Conservation (phyloP, 2,888 invertebrate species). For the Caenorhabditis japonica region DNA sequence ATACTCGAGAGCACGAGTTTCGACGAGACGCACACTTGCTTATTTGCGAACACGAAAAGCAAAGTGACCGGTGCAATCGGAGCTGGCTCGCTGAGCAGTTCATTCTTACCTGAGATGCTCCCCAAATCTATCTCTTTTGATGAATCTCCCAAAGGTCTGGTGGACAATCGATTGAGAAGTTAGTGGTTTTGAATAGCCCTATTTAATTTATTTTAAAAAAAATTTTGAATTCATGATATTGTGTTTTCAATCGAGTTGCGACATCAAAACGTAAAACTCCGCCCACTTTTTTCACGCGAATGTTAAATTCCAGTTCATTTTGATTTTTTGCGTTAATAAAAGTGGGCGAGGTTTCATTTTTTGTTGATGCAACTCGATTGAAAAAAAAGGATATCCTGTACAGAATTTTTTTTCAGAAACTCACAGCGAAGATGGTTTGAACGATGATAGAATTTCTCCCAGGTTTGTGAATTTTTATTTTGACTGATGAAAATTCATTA, state of each 20-base stretch:
- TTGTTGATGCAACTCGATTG: no score
- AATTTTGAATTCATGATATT: neutral
- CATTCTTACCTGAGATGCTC: conserved; percentile 13
- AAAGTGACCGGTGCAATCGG: conserved; percentile 31
- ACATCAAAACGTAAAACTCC: no score
- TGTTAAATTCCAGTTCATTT: neutral
- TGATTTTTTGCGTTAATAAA: neutral
- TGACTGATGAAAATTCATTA: neutral
- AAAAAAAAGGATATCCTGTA: neutral
- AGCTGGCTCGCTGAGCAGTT: neutral
- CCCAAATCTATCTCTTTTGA: conserved; percentile 24
- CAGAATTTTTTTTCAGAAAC: conserved; percentile 16
- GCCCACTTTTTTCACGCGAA: no score
- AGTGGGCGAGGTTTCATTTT: no score
- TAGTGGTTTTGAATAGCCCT: conserved; percentile 12
- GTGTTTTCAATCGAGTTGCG: no score
- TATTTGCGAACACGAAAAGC: conserved; percentile 49
- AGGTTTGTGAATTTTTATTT: conserved; percentile 6
- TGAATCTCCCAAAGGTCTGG: conserved; percentile 14
- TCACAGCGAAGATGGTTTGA: conserved; percentile 12
- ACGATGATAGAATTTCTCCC: conserved; percentile 20
- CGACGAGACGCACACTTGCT: no score
- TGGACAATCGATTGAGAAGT: conserved; percentile 27
- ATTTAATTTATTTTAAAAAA: neutral
- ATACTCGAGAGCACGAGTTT: no score